These are phyloP conservation scores for Bombylius discolor DNA, from an alignment of 2,888 invertebrate genomes.

Conservation along the genomic window DNA sequence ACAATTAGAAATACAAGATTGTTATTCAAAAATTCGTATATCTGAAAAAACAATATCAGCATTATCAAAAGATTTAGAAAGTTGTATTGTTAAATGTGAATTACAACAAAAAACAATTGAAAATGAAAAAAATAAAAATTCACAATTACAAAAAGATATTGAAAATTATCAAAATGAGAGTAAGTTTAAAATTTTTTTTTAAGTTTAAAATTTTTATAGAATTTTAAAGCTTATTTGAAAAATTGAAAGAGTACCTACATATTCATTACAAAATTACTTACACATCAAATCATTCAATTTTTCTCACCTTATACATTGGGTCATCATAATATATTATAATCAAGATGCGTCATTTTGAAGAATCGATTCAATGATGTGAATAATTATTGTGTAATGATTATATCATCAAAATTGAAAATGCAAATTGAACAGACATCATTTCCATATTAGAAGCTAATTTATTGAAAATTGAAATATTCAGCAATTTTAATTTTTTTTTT, in stretches of 20 bases:
- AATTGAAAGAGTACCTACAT: not conserved
- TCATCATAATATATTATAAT: too few relatives aligned
- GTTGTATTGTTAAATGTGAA: constrained; percentile 15
- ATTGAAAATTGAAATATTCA: too few relatives aligned
- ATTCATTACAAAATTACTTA: not conserved
- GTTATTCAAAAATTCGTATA: constrained; percentile 10
- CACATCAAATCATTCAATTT: too few relatives aligned
- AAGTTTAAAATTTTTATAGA: not conserved
- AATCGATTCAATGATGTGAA: too few relatives aligned
- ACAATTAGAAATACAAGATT: constrained; percentile 12
- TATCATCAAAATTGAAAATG: too few relatives aligned
- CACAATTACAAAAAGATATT: constrained; percentile 6
- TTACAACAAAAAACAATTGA: constrained; percentile 11
- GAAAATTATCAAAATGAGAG: constrained; percentile 5
- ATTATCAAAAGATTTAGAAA: constrained; percentile 12
- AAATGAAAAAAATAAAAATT: constrained; percentile 3
- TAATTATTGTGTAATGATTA: too few relatives aligned
- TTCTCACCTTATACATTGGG: too few relatives aligned
- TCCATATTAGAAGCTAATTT: too few relatives aligned
- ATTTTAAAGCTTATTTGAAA: not conserved
- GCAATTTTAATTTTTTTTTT: not conserved
- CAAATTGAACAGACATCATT: too few relatives aligned
- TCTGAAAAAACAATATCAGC: constrained; percentile 11
- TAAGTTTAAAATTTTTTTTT: constrained; percentile 4
- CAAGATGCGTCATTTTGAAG: too few relatives aligned